Base-by-base conservation (phyloP, 1,140 invertebrate genomes). In the Sminthurinus signatus region DNA sequence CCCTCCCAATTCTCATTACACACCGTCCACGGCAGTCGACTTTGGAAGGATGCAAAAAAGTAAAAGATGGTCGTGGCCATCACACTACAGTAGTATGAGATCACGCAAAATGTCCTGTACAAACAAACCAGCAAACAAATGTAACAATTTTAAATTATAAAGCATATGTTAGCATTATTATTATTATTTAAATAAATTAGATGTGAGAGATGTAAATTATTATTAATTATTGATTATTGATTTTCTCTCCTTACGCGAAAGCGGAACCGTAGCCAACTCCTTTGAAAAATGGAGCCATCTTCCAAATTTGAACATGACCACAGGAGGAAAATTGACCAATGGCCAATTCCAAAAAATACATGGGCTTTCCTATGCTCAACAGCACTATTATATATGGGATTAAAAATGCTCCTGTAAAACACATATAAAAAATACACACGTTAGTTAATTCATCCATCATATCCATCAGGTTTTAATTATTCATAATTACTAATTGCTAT, bases 291-390 rank as follows among this genome's bases (percentile, higher is more conserved):
- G 50, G 50, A 4, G 21, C 14, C 23, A 52, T 28, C 8, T 28
- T 28, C 50, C 64, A 66, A 25, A 76, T 74, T 52, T 75, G 75
- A n/a, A 78, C 73, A 46, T 73, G 71, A 25, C 76, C 76, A 36
- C 64, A 72, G 36, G 73, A 75, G 12, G 73, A 75, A 72, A 80
- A 81, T 68, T 82, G 81, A 3, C 81, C 81, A n/a, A 82, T 69
- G 0, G 77, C 73, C 21, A 81, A 64, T 64, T 82, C 79, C 31
- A 69, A 44, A 44, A 58, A 69, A 55, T 69, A 69, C 1, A 69
- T 25, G 2, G 62, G 62, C 19, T 62, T 31, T 1, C 62, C 66
- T 42, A 68, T 61, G 0, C 64, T 2, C 12, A 56, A 27, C 12
- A 64, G 12, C 27, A 65, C 62, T 2, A 68, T 55, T 1, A 68